Evolutionary conservation across 2,888 invertebrate genomes (phyloP).

Genomic region (Liposcelis brunnea): DNA sequence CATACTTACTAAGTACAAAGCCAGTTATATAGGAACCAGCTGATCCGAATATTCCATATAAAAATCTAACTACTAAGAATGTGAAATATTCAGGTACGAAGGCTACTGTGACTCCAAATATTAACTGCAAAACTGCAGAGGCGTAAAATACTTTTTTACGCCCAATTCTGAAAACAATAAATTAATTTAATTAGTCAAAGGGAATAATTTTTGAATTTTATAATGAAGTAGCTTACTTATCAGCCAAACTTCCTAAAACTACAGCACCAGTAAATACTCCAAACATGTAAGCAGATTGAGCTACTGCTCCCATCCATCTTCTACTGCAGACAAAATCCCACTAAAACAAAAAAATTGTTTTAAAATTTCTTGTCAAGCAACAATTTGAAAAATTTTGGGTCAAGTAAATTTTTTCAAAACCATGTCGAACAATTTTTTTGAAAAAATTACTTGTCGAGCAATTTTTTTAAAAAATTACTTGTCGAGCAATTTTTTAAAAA

Average conservation of each 20-base stretch:
- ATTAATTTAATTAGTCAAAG: neutral
- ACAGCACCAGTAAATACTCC: conserved; percentile 69
- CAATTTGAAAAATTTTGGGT: no score
- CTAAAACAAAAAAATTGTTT: conserved; percentile 23
- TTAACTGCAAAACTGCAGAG: conserved; percentile 53
- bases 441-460: no score
- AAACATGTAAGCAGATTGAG: conserved; percentile 65
- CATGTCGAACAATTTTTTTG: no score
- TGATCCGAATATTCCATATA: conserved; percentile 68
- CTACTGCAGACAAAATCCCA: conserved; percentile 66
- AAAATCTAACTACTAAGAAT: conserved; percentile 45
- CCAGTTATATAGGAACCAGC: conserved; percentile 54
- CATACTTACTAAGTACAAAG: conserved; percentile 30
- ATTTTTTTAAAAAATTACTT: no score
- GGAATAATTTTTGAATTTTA: neutral
- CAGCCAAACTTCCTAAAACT: conserved; percentile 57
- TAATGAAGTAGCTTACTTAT: conserved; percentile 33
- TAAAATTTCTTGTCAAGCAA: no score
- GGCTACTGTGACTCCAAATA: conserved; percentile 54
- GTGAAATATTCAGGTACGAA: conserved; percentile 61
- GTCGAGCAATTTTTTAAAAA: no score
- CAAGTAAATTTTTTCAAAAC: no score
- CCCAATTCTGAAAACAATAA: conserved; percentile 34
- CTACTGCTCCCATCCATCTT: conserved; percentile 65
- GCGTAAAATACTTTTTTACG: conserved; percentile 62